Evolutionary conservation across 2,113 vertebrate species (phyloP), one percentile per base, ranked within the genome.

Genomic region (Corydoras sp.): DNA sequence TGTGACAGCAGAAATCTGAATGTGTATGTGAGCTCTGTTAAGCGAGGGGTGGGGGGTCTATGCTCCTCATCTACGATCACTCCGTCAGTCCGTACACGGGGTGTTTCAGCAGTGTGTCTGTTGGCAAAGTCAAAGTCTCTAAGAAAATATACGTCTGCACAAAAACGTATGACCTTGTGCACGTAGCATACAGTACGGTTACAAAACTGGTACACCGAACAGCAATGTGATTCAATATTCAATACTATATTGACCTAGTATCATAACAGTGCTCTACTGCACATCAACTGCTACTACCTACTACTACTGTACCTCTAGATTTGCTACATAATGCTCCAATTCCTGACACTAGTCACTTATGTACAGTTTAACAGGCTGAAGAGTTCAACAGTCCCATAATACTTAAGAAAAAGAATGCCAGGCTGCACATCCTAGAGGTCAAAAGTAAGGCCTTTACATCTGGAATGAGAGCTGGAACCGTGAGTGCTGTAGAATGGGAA

Each of bases 1-100:
- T 92, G 93, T 97, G 94, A 91, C 83, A 82, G 84, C 82, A 75
- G 79, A 80, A 79, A 60, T 62, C 62, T 71, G 51, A 76, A 68
- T 78, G 75, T 79, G 81, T 73, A 80, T 82, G 81, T 78, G 71
- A 79, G 72, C 76, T 82, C 82, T 86, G 73, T 76, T 86, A 78
- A 82, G 77, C 76, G 35, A 8, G 35, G 35, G 35, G 32, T 3
- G 6, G 35, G 35, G 35, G 35, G 35, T 43, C 35, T 43, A 8
- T 4, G 35, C 7, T 24, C 2, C 18, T 24, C 18, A 24, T 24
- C 18, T 24, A 24, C 18, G 35, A 43, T 43, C 4, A 43, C 35
- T 43, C 7, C 35, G 7, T 43, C 35, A 43, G 35, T 43, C 7
- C 18, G 18, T 24, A 24, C 18, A 24, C 18, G 18, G 35, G 35